phyloP scores from a whole-genome alignment of 2,888 invertebrate species.

The Thelaira solivaga region DNA sequence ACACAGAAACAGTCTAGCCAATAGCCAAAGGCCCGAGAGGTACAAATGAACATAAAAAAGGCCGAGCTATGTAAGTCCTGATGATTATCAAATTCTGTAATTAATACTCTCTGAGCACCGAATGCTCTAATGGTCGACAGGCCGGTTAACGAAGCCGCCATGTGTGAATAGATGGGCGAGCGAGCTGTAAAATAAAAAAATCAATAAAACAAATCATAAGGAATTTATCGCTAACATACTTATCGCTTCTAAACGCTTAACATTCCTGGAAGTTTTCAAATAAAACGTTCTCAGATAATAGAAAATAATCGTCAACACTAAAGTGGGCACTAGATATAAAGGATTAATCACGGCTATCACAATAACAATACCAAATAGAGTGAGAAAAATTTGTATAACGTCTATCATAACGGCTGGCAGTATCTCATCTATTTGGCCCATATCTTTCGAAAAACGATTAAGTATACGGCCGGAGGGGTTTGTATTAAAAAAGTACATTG shows the following conservation, averaged over 20 bases:
- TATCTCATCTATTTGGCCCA: slow-evolving; percentile 80
- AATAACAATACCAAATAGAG: slow-evolving; percentile 87
- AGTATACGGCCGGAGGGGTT: slow-evolving; percentile 90
- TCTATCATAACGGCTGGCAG: slow-evolving; percentile 77
- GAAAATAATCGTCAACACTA: slow-evolving; percentile 85
- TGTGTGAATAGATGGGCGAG: slow-evolving; percentile 95
- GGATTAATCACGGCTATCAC: slow-evolving; percentile 88
- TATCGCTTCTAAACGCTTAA: slow-evolving; percentile 89
- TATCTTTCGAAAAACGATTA: slow-evolving; percentile 93
- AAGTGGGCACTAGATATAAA: slow-evolving; percentile 84
- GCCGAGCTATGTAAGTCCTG: slow-evolving; percentile 93
- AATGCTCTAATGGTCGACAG: slow-evolving; percentile 94
- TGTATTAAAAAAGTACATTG: slow-evolving; percentile 91
- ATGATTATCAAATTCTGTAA: slow-evolving; percentile 87
- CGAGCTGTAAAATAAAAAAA: slow-evolving; percentile 79
- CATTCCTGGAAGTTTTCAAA: slow-evolving; percentile 86
- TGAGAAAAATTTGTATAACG: slow-evolving; percentile 85
- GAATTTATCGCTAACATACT: slow-evolving; percentile 79
- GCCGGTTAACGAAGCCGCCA: slow-evolving; percentile 92
- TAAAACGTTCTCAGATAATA: slow-evolving; percentile 86
- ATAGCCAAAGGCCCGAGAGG: slow-evolving; percentile 95
- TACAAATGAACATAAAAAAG: slow-evolving; percentile 93
- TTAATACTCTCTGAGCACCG: slow-evolving; percentile 87
- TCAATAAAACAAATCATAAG: not conserved
- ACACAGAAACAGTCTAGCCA: slow-evolving; percentile 94